phyloP scores from a whole-genome alignment of 2,797 vertebrate species.

The Acropternis orthonyx region DNA sequence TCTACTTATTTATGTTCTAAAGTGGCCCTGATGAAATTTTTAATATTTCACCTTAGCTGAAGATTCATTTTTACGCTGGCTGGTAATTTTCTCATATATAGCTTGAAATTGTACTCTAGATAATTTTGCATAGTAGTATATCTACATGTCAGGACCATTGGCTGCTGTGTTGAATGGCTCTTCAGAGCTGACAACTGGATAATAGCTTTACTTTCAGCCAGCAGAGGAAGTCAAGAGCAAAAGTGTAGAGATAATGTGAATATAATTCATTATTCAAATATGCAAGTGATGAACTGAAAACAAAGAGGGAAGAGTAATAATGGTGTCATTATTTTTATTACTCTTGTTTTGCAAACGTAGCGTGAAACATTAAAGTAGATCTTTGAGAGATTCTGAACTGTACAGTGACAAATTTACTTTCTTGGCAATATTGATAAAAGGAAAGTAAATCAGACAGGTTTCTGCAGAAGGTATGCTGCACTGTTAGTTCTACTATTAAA shows the following conservation, averaged over 20 bases:
- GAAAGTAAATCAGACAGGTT: slow-evolving; percentile 72
- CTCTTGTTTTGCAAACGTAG: slow-evolving; percentile 84
- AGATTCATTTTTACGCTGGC: slow-evolving; percentile 69
- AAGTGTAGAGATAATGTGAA: slow-evolving; percentile 91
- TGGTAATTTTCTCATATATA: slow-evolving; percentile 76
- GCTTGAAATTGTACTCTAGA: slow-evolving; percentile 75
- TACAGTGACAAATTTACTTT: slow-evolving; percentile 76
- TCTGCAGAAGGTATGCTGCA: slow-evolving; percentile 60
- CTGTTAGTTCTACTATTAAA: slow-evolving; percentile 66
- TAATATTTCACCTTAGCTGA: slow-evolving; percentile 70
- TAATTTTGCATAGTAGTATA: slow-evolving; percentile 76
- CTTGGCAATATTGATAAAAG: slow-evolving; percentile 73
- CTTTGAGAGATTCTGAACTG: slow-evolving; percentile 67
- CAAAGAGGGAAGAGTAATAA: slow-evolving; percentile 88
- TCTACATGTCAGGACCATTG: slow-evolving; percentile 81
- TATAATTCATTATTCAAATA: slow-evolving; percentile 99
- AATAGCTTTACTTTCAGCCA: slow-evolving; percentile 93
- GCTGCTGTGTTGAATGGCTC: slow-evolving; percentile 81
- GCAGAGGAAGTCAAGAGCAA: slow-evolving; percentile 87
- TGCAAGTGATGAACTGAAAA: slow-evolving; percentile 88
- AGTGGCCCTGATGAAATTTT: slow-evolving; percentile 71
- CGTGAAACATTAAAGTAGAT: slow-evolving; percentile 81
- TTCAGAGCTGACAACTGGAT: slow-evolving; percentile 90
- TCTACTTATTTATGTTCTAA: slow-evolving; percentile 74
- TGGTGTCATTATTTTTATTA: slow-evolving; percentile 90